Base-by-base conservation (phyloP, 2,888 invertebrate genomes). In the Xestia sexstrigata region DNA sequence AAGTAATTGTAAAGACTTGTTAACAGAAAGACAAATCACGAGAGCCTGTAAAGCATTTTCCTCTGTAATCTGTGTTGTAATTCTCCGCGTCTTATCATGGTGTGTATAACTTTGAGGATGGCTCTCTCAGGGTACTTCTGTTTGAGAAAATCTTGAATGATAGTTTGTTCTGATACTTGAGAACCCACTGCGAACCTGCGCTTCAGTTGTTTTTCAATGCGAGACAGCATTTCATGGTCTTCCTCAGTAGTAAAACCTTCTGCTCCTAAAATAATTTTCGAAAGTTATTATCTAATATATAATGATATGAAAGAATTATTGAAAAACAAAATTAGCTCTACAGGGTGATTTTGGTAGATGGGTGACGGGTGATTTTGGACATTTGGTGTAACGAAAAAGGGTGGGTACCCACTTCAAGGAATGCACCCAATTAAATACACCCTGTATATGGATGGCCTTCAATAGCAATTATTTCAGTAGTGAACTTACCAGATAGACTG, bases 201-300 rank as follows among this genome's bases (percentile, higher is more conserved):
- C 95, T 99, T 99, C 78, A 99, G 93, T 93, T 99, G 99, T 91
- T 98, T 99, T 93, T 99, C 99, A 84, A 99, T 98, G 11, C 99
- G 98, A 62, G 97, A 97, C 55, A 99, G 93, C 94, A 98, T 98
- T 92, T 99, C 99, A 90, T 99, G 99, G 93, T 99, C 99, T 93
- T 99, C 99, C 89, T 99, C 98, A 0, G 99, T 98, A 0, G 99
- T 99, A 93, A 99, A 99, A 15, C 99, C 99, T 97, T 99, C 99
- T n/a, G 98, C 99, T 67, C 99, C 99, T 98, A 90, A 30, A 83
- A 87, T 39, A 9, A 47, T 68, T 45, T 71, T 47, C 9, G n/a
- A n/a, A 58, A 2, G 5, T 65, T 42, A 70, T 17, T 47, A 47
- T 42, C 9, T 42, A n/a, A n/a, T 26, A 52, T 35, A 26, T 17